phyloP scores from a whole-genome alignment of 2,888 invertebrate species.

The Anagyrus pseudococci region DNA sequence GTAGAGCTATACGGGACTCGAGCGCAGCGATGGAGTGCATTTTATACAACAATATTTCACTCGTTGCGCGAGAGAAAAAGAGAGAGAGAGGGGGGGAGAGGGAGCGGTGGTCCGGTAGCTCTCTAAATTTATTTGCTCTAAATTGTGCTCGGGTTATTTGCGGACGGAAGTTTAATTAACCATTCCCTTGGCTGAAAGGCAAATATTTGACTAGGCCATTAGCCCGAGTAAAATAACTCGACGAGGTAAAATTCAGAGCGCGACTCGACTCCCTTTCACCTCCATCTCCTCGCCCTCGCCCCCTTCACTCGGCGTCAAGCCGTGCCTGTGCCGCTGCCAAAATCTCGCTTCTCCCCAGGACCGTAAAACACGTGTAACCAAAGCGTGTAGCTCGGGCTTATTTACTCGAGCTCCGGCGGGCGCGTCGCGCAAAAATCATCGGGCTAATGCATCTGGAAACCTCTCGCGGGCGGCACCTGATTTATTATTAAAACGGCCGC shows the following conservation, averaged over 20 bases:
- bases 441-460: too few relatives aligned
- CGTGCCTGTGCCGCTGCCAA: not conserved
- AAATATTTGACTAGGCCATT: constrained; percentile 33
- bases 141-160: constrained; percentile 25
- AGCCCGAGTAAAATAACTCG: constrained; percentile 26
- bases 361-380: too few relatives aligned
- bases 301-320: not conserved
- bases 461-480: too few relatives aligned
- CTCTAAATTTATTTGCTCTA: constrained; percentile 18
- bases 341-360: not conserved
- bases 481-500: too few relatives aligned
- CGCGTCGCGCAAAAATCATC: too few relatives aligned
- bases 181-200: constrained; percentile 20
- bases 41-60: too few relatives aligned
- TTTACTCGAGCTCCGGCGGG: too few relatives aligned
- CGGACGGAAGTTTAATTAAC: constrained; percentile 31
- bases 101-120: not conserved
- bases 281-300: too few relatives aligned
- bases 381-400: too few relatives aligned
- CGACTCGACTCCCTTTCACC: too few relatives aligned
- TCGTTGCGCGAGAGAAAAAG: not conserved
- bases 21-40: too few relatives aligned
- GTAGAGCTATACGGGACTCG: too few relatives aligned
- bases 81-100: not conserved
- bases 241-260: constrained; percentile 17